Base-by-base conservation (phyloP, 2,888 invertebrate species). In the Alviniconcha strummeri region DNA sequence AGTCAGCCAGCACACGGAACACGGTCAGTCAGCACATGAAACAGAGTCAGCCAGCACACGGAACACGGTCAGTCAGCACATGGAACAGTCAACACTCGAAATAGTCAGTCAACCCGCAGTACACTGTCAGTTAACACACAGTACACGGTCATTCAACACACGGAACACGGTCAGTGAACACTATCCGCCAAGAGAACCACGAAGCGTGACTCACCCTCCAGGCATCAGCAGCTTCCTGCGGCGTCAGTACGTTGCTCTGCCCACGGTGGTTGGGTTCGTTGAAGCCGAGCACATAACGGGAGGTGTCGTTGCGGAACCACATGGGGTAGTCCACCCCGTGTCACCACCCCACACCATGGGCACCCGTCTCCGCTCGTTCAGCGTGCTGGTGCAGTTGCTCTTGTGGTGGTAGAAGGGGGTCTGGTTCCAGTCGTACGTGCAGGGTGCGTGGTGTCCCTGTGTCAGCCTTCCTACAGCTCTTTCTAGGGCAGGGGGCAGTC, bases 221-320 rank as follows among this genome's bases (percentile, higher is more conserved):
- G 17, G 86, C 83, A 6, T 0, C 17, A 15, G 88, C 90, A 0
- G 88, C 90, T 54, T 85, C 84, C 54, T 85, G 81, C 0, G 90
- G 86, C 0, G 85, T 86, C 74, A 90, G 72, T n/a, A n/a, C n/a
- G 82, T 89, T 88, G 56, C 88, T 85, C 83, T 89, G 88, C 5
- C 82, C 78, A 5, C 79, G 36, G 83, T 86, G 85, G 81, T 89
- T 89, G 56, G 89, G 89, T 84, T 89, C 89, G 75, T 89, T 89
- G 82, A 88, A 89, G 11, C 87, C 87, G 1, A 89, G 85, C 13
- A 89, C 83, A 76, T 85, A 79, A 36, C 71, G 79, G 15, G 78
- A 78, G 36, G 82, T 82, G 78, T 83, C 79, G 79, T 79, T 79
- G 69, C 57, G 71, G 79, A 83, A 83, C 78, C 71, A 79, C 6